Percentiles rank a stretch among this genome's conserved stretches.
phyloP scores from a whole-genome alignment of 2,797 vertebrate species.

The Bradypus variegatus region DNA sequence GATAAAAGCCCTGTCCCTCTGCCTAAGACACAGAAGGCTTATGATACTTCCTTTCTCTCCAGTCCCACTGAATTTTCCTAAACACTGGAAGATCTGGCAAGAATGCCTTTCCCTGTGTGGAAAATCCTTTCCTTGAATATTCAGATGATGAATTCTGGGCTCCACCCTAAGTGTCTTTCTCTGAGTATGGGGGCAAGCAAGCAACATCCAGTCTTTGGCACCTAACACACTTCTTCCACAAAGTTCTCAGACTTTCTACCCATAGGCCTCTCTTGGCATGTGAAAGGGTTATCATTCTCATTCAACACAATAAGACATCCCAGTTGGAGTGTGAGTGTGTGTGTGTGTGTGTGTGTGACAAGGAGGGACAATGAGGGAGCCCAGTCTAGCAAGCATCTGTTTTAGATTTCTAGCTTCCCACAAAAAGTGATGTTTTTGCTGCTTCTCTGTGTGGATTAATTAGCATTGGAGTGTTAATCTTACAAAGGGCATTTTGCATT shows the following conservation, averaged over 20 bases:
- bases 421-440: conserved; percentile 40
- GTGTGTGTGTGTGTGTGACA: neutral
- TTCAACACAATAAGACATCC: neutral
- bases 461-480: neutral
- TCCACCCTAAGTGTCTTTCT: neutral
- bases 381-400: neutral
- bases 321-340: neutral
- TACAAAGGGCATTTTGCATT: neutral
- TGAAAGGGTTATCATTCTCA: neutral
- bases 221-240: neutral
- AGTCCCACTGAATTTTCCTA: neutral
- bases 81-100: too few species aligned
- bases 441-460: conserved; percentile 37
- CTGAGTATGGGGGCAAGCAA: neutral
- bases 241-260: neutral
- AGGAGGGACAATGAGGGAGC: conserved; percentile 35
- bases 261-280: accelerated
- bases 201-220: neutral
- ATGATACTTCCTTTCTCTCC: neutral
- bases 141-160: neutral
- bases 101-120: neutral
- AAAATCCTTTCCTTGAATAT: neutral
- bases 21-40: neutral
- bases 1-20: too few species aligned
- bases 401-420: conserved; percentile 62